Evolutionary conservation across 2,888 invertebrate genomes (phyloP), one percentile per base, ranked within the genome.

Genomic region (Hirtodrosophila alboralis): DNA sequence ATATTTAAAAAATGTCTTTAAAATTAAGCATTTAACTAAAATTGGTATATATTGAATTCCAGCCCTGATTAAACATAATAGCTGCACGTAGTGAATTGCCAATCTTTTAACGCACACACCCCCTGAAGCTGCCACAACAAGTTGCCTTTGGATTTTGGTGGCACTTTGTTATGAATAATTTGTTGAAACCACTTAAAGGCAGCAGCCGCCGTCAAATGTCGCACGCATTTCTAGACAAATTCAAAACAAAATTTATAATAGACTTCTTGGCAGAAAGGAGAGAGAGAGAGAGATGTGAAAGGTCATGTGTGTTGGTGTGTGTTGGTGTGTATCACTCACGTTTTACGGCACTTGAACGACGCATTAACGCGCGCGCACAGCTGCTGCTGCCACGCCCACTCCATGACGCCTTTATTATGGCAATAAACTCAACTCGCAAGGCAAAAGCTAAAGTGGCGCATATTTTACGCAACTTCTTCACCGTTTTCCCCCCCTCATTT

Each of bases 291-390:
- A 1, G 31, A 5, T 6, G n/a, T 9, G 53, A 8, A 6, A 23
- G 23, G 23, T 23, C 23, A 23, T 34, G 34, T 8, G 49, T 38
- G 33, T 23, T 34, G 12, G 27, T 9, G 38, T 28, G 65, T 18
- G 44, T 51, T 56, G 47, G 74, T 61, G 72, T 61, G 66, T 79
- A 76, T 59, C 69, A 58, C 75, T 77, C 85, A 80, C 84, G 68
- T 86, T 83, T 86, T 86, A 86, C 86, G 81, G 79, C 79, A 83
- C 84, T 83, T 83, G 85, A 83, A 69, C 75, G 85, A 86, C 86
- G 86, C 83, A 83, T 83, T 83, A 83, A 86, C 86, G 83, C 83
- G 86, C 66, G 56, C 75, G 73, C 83, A 83, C 86, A 83, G 83
- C 72, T 77, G 80, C 67, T 83, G 59, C 62, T 10, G 13, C 26